Percentiles rank a stretch among this genome's conserved stretches.
phyloP scores from a whole-genome alignment of 2,888 invertebrate genomes.

The Oxystoma pomonae region DNA sequence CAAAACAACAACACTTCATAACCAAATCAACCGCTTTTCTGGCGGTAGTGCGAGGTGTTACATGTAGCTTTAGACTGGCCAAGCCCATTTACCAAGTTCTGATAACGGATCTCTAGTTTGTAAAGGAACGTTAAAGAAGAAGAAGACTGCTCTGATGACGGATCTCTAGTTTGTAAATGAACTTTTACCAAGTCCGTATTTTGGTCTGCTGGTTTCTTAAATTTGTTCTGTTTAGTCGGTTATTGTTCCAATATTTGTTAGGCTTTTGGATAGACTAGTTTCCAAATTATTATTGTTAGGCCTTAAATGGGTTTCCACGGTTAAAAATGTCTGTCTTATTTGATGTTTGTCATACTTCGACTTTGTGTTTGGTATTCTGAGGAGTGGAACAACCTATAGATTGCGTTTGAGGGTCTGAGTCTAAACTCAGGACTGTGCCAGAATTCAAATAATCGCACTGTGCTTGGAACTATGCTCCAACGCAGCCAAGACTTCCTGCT shows the following conservation, averaged over 20 bases:
- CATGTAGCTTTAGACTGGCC: slow-evolving; percentile 85
- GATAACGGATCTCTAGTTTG: slow-evolving; percentile 49
- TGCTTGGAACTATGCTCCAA: slow-evolving; percentile 84
- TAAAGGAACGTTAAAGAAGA: slow-evolving; percentile 37
- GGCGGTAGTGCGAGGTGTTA: slow-evolving; percentile 89
- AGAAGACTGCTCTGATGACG: slow-evolving; percentile 24
- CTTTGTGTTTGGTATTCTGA: slow-evolving; percentile 43
- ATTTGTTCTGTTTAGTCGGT: slow-evolving; percentile 28
- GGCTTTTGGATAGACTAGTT: slow-evolving; percentile 44
- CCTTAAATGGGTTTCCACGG: slow-evolving; percentile 33
- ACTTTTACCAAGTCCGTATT: slow-evolving; percentile 35
- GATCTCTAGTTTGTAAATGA: slow-evolving; percentile 28
- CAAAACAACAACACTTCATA: slow-evolving; percentile 86
- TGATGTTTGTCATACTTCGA: slow-evolving; percentile 57
- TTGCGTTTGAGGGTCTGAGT: slow-evolving; percentile 53
- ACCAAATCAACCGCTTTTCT: slow-evolving; percentile 94
- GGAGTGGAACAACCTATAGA: slow-evolving; percentile 54
- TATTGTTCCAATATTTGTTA: slow-evolving; percentile 42
- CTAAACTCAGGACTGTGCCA: slow-evolving; percentile 55
- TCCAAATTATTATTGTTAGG: slow-evolving; percentile 39
- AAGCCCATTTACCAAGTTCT: slow-evolving; percentile 93
- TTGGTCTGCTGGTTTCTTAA: slow-evolving; percentile 19
- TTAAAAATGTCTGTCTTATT: slow-evolving; percentile 55
- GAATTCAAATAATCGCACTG: slow-evolving; percentile 58
- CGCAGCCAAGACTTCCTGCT: slow-evolving; percentile 84